Conservation (phyloP, 2,888 invertebrate genomes). For the Andrena chrysosceles region DNA sequence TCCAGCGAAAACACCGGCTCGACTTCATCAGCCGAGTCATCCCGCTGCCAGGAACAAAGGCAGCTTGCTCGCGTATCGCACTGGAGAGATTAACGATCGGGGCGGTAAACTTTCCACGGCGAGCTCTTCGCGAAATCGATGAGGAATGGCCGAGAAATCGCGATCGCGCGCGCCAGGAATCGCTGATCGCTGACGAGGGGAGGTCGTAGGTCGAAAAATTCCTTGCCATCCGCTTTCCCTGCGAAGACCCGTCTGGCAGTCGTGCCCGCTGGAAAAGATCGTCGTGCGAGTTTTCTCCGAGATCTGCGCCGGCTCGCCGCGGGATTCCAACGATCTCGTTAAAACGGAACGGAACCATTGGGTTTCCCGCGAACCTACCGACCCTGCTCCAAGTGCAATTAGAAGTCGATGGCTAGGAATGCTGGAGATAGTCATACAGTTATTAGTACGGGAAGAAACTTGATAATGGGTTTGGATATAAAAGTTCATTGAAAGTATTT, state of each 20-base stretch:
- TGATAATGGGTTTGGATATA: neutral
- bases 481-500: no score
- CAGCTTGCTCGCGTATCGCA: neutral
- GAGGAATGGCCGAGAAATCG: conserved; percentile 35
- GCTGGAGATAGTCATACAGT: neutral
- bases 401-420: neutral
- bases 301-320: conserved; percentile 19
- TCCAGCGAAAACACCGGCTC: conserved; percentile 17
- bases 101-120: conserved; percentile 8
- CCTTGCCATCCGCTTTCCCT: conserved; percentile 71
- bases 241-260: conserved; percentile 48
- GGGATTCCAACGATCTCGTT: conserved; percentile 34
- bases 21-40: neutral
- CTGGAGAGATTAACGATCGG: conserved; percentile 31
- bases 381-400: conserved; percentile 6
- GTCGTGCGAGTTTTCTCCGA: conserved; percentile 48
- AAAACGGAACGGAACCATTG: conserved; percentile 1
- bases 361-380: conserved; percentile 12
- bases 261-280: conserved; percentile 58
- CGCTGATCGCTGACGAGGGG: neutral
- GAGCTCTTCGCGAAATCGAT: conserved; percentile 36
- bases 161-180: neutral
- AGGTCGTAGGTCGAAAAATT: conserved; percentile 70
- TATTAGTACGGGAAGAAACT: neutral
- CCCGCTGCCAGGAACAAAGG: neutral